Conservation (phyloP, 2,113 vertebrate species). For the Mesembrinibis cayennensis region DNA sequence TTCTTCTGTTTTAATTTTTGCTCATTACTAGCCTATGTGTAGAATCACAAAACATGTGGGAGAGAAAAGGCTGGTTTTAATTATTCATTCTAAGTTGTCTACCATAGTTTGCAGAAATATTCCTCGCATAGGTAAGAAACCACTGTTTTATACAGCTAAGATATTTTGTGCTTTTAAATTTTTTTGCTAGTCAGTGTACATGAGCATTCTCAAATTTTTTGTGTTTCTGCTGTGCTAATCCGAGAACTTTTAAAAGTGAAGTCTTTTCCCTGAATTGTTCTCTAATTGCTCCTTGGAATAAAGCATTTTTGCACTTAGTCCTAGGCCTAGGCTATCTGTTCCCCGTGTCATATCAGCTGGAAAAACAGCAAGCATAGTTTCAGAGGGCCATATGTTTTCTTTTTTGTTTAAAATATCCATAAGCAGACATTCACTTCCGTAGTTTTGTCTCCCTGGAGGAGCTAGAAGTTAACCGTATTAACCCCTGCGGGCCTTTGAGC, state of each 20-base stretch:
- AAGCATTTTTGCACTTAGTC: background rate
- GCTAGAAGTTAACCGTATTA: background rate
- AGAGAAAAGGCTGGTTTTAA: background rate
- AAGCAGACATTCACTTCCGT: constrained; percentile 41
- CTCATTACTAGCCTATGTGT: background rate
- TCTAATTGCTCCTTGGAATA: background rate
- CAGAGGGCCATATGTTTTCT: constrained; percentile 50
- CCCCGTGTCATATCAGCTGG: background rate
- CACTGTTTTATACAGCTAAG: background rate
- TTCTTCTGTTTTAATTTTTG: background rate
- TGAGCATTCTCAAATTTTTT: background rate
- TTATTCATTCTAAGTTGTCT: background rate
- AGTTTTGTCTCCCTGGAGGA: constrained; percentile 26
- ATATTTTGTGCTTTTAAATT: background rate
- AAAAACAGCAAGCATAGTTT: constrained; percentile 12
- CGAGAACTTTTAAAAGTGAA: background rate
- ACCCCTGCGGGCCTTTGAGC: background rate
- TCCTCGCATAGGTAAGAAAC: background rate
- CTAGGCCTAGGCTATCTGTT: background rate
- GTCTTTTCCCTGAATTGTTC: background rate
- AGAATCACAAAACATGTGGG: background rate
- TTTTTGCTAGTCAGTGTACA: background rate
- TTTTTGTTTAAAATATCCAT: constrained; percentile 50
- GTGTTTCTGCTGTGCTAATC: background rate
- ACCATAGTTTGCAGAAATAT: background rate